Evolutionary conservation across 2,888 invertebrate genomes (phyloP).

Genomic region (Apantesis nais): DNA sequence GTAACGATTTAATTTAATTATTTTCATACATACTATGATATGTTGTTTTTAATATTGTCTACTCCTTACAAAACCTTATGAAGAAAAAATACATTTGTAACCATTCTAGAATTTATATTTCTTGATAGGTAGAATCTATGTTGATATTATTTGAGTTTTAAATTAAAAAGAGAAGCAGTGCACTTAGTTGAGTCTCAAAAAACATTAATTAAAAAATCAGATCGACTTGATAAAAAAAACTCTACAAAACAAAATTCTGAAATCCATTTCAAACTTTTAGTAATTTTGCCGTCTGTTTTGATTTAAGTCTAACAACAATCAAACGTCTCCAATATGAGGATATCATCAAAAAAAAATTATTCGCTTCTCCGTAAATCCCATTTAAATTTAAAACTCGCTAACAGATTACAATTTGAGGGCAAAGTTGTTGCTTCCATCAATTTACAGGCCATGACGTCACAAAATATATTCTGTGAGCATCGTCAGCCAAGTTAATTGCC

Average conservation of each 20-base stretch:
- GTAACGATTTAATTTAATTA: too few relatives aligned
- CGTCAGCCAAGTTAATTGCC: constrained; percentile 62
- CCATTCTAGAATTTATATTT: too few relatives aligned
- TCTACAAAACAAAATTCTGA: constrained; percentile 1
- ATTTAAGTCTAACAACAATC: constrained; percentile 6
- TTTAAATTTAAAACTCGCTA: constrained; percentile 33
- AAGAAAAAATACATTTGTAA: too few relatives aligned
- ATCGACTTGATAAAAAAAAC: neutral
- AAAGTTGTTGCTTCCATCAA: constrained; percentile 37
- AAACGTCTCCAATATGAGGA: constrained; percentile 6
- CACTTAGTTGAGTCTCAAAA: too few relatives aligned
- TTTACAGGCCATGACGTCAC: constrained; percentile 38
- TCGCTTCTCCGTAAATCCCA: constrained; percentile 1
- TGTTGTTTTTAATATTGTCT: too few relatives aligned
- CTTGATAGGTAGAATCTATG: too few relatives aligned
- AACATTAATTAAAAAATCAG: too few relatives aligned
- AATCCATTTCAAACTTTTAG: neutral
- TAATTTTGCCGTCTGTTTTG: constrained; percentile 1
- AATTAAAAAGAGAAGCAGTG: too few relatives aligned
- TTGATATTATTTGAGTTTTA: too few relatives aligned
- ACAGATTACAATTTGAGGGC: constrained; percentile 25
- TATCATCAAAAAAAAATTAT: constrained; percentile 17
- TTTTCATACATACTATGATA: too few relatives aligned
- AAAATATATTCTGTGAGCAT: constrained; percentile 56
- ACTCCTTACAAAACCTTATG: too few relatives aligned